Conservation (phyloP, 2,797 vertebrate genomes). For the Neosalanx taihuensis region DNA sequence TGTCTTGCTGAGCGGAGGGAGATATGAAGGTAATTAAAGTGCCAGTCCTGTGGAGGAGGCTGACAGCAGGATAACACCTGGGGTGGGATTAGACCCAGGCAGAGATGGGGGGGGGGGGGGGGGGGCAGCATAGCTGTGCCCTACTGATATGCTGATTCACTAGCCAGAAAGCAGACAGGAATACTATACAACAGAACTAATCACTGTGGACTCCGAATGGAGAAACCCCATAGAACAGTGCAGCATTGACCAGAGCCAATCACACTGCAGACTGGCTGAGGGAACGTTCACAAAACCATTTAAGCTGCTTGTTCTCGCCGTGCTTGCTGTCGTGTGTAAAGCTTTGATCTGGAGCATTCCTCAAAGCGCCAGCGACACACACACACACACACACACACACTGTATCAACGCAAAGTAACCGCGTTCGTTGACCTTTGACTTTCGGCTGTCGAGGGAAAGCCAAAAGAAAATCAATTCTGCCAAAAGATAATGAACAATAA, state of each 20-base stretch:
- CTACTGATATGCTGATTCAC: not conserved
- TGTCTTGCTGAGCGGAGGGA: slow-evolving; percentile 37
- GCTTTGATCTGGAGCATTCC: slow-evolving; percentile 12
- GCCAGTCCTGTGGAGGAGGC: slow-evolving; percentile 54
- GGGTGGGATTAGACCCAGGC: slow-evolving; percentile 36
- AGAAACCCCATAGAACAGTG: no score
- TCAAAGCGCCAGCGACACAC: slow-evolving; percentile 18
- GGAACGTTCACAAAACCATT: no score
- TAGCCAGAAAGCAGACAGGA: not conserved
- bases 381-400: no score
- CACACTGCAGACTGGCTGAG: no score
- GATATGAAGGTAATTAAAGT: slow-evolving; percentile 74
- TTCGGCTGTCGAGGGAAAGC: slow-evolving; percentile 8
- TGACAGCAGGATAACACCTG: slow-evolving; percentile 44
- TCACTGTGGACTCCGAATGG: no score
- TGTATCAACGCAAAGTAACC: not conserved
- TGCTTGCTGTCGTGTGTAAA: no score
- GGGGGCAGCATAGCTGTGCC: slow-evolving; percentile 29
- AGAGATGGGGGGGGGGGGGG: not conserved
- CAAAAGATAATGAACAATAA: slow-evolving; percentile 53
- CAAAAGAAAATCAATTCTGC: slow-evolving; percentile 52
- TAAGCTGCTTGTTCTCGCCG: no score
- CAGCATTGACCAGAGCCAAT: no score
- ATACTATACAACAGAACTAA: no score
- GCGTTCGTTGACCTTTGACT: slow-evolving; percentile 43